Conservation (phyloP, 2,113 vertebrate species). For the Platycercus adscitus region DNA sequence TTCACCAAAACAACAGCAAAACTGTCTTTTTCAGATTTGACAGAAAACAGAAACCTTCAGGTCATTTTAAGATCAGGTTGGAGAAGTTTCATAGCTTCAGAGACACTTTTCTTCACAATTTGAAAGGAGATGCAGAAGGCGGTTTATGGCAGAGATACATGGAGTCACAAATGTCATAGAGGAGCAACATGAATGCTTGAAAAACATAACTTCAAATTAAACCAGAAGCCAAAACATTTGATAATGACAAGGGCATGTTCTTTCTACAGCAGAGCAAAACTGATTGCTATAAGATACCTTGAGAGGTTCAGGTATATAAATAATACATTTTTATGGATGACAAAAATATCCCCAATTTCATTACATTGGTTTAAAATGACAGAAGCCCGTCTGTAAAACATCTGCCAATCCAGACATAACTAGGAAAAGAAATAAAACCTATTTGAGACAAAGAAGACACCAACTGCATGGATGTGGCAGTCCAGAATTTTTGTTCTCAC, state of each 20-base stretch:
- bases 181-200: background rate
- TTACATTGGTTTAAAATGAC: background rate
- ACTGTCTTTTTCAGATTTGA: background rate
- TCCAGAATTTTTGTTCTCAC: background rate
- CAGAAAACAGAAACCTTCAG: background rate
- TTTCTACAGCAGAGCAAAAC: background rate
- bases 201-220: background rate
- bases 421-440: background rate
- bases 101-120: background rate
- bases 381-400: background rate
- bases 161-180: background rate
- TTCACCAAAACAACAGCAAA: background rate
- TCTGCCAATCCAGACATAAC: background rate
- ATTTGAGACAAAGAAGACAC: background rate
- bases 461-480: background rate
- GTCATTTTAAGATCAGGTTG: background rate
- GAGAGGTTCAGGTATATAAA: background rate
- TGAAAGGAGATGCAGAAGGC: background rate
- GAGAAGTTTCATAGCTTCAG: background rate
- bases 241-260: background rate
- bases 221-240: background rate
- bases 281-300: background rate
- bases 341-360: background rate
- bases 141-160: background rate
- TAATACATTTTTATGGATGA: background rate